phyloP scores from a whole-genome alignment of 1,140 invertebrate species.

The Drosophila lacertosa region DNA sequence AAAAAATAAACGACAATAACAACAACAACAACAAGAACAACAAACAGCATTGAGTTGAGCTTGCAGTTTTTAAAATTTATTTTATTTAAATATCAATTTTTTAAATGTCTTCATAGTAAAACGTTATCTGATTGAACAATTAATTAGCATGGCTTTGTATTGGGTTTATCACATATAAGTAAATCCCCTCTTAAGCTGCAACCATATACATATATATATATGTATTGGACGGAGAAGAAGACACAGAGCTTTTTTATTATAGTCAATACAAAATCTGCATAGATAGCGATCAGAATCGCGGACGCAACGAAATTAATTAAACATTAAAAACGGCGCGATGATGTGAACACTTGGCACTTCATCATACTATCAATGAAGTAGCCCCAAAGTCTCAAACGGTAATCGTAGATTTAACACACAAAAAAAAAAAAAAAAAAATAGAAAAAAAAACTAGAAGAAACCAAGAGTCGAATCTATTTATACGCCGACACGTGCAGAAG shows the following conservation, averaged over 20 bases:
- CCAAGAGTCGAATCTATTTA: no score
- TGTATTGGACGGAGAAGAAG: slow-evolving; percentile 24
- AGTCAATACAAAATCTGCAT: slow-evolving; percentile 56
- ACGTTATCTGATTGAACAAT: slow-evolving; percentile 76
- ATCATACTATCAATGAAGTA: slow-evolving; percentile 53
- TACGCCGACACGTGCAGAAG: slow-evolving; percentile 30
- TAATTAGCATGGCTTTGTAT: slow-evolving; percentile 66
- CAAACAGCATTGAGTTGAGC: slow-evolving; percentile 35
- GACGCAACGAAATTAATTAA: slow-evolving; percentile 67
- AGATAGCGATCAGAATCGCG: slow-evolving; percentile 67
- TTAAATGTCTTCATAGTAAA: slow-evolving; percentile 76
- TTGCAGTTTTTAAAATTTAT: slow-evolving; percentile 62
- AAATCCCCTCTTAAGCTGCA: slow-evolving; percentile 4
- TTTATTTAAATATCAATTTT: slow-evolving; percentile 68
- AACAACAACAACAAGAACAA: not conserved
- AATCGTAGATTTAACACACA: not conserved
- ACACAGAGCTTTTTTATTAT: slow-evolving; percentile 39
- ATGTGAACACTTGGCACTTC: slow-evolving; percentile 56
- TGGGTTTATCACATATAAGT: slow-evolving; percentile 18
- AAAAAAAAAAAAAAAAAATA: no score
- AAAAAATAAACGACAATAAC: no score
- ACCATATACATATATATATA: no score
- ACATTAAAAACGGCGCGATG: slow-evolving; percentile 67
- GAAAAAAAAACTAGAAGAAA: no score
- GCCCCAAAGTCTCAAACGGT: not conserved